Conservation (phyloP, 2,888 invertebrate genomes). For the Dryococelus australis region DNA sequence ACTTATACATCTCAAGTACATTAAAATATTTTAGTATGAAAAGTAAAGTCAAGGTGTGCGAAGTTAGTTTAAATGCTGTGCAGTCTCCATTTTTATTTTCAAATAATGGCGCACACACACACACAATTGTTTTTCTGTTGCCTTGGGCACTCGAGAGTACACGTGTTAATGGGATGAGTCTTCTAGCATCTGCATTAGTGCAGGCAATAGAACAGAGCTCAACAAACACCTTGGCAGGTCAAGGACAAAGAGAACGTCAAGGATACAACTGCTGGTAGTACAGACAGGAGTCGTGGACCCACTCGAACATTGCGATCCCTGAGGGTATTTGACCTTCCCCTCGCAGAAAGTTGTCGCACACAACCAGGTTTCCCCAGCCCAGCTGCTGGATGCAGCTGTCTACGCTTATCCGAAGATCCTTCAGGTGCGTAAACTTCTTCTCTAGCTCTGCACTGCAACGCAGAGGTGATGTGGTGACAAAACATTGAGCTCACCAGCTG, state of each 20-base stretch:
- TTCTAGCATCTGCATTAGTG: too few relatives aligned
- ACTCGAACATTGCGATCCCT: not conserved
- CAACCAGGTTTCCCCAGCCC: not conserved
- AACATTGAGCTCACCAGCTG: not conserved
- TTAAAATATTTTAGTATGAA: too few relatives aligned
- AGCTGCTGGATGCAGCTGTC: not conserved
- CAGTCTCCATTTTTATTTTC: too few relatives aligned
- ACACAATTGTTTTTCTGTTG: too few relatives aligned
- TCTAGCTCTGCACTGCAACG: not conserved
- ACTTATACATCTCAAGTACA: too few relatives aligned
- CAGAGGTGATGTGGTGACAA: not conserved
- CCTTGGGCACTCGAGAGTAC: too few relatives aligned
- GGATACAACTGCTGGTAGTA: constrained; percentile 20
- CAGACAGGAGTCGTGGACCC: not conserved
- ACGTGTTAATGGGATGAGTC: too few relatives aligned
- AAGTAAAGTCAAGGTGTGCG: too few relatives aligned
- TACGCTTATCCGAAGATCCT: not conserved
- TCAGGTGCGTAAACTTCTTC: not conserved
- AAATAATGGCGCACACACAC: too few relatives aligned
- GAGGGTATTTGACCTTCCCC: not conserved
- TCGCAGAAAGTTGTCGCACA: not conserved
- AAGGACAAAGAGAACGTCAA: not conserved
- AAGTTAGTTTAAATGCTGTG: too few relatives aligned
- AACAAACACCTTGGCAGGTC: too few relatives aligned
- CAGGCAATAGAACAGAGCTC: too few relatives aligned